Evolutionary conservation across 2,797 vertebrate genomes (phyloP).

Genomic region (Platalea minor): DNA sequence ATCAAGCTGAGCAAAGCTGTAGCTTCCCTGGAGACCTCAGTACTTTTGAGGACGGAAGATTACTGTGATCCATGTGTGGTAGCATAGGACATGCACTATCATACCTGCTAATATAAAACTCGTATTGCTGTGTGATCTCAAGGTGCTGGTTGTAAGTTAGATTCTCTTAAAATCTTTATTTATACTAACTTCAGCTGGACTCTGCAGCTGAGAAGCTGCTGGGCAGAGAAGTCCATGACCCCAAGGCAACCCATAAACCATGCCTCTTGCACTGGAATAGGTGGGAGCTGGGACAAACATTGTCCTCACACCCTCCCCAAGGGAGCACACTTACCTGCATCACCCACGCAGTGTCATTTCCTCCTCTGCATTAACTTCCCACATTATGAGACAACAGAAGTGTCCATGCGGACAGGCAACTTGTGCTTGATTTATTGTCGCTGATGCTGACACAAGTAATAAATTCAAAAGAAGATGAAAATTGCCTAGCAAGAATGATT

Average conservation of each 20-base stretch:
- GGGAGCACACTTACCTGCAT: neutral
- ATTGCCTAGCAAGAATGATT: conserved; percentile 62
- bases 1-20: neutral
- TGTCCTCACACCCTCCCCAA: neutral
- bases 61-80: neutral
- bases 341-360: neutral
- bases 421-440: conserved; percentile 63
- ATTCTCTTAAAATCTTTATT: neutral
- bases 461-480: conserved; percentile 69
- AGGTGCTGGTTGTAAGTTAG: neutral
- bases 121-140: neutral
- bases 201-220: neutral
- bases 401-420: neutral
- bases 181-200: neutral
- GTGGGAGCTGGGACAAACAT: neutral
- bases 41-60: neutral
- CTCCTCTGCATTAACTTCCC: conserved; percentile 22
- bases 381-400: conserved; percentile 5
- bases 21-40: neutral
- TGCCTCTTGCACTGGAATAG: neutral
- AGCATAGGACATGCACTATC: neutral
- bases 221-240: neutral
- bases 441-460: conserved; percentile 64
- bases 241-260: neutral
- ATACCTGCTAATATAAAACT: neutral